A percentile compares a stretch with the other conserved stretches of the same genome.
phyloP scores from a whole-genome alignment of 2,113 vertebrate species.

The Notiomystis cincta region DNA sequence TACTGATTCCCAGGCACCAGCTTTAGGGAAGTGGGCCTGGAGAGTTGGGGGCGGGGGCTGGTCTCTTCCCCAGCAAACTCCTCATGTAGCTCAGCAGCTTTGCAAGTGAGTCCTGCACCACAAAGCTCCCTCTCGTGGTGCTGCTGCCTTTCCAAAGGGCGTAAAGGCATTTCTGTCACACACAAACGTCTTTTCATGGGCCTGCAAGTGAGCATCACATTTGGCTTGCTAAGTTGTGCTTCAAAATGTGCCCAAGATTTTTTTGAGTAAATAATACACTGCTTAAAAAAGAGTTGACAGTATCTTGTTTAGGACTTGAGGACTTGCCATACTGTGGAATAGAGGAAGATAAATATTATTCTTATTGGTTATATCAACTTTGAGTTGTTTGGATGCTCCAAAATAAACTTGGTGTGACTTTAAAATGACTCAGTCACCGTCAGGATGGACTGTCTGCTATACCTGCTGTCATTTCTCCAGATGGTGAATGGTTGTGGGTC shows the following conservation, averaged over 20 bases:
- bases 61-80: not conserved
- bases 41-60: not conserved
- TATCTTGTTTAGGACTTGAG: not conserved
- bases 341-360: not conserved
- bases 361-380: not conserved
- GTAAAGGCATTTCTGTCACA: not conserved
- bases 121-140: constrained; percentile 33
- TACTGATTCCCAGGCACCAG: not conserved
- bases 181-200: not conserved
- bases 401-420: not conserved
- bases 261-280: not conserved
- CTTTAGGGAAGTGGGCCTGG: not conserved
- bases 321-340: not conserved
- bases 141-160: not conserved
- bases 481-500: not conserved
- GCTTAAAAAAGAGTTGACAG: not conserved
- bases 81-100: not conserved
- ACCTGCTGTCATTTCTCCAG: not conserved
- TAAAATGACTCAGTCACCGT: not conserved
- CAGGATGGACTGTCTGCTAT: not conserved
- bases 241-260: not conserved
- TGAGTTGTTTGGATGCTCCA: not conserved
- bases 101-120: not conserved
- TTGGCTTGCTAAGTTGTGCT: not conserved
- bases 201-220: fast-evolving